Base-by-base conservation (phyloP, 2,888 invertebrate genomes). In the Diadegma fenestrale region DNA sequence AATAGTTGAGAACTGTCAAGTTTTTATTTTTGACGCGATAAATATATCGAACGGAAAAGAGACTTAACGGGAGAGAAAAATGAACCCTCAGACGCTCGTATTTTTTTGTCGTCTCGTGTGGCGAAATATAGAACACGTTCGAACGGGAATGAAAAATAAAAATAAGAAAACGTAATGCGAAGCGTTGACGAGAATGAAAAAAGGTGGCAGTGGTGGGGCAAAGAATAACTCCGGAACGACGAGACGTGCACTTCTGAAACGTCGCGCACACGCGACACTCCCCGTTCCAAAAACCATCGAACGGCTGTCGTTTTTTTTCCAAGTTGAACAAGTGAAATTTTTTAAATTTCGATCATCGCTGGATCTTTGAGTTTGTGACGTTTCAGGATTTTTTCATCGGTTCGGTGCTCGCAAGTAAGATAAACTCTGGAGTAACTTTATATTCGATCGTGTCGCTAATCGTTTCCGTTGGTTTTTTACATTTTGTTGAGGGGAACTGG, bases 131-230 rank as follows among this genome's bases (percentile, higher is more conserved):
- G 76, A 76, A 82, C 82, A 71, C 64, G 63, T 82, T 43, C 22
- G 81, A 69, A 85, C 30, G 63, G 48, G 81, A 83, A 63, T 14
- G 58, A 72, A 76, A 84, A 66, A 73, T 66, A 72, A 73, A 80
- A 72, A 80, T 80, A 80, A 64, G 58, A 82, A 80, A 82, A 81
- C 22, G 64, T 45, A 30, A 54, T 63, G 73, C 73, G 76, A 51
- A 79, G 76, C 76, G 82, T 82, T 76, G 83, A 79, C 83, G 66
- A 82, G 78, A 82, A 85, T 82, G 72, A 81, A 82, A 82, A 75
- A 85, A 73, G 69, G 54, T 76, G 69, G 64, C 33, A 4, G 76
- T 26, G 76, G 75, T 64, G 85, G 85, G 69, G 82, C 79, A 43
- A 72, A 76, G 85, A 85, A 79, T 79, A 79, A 82, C 79, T 85